Evolutionary conservation across 2,113 vertebrate species (phyloP), one percentile per base, ranked within the genome.

Genomic region (Anolis carolinensis): DNA sequence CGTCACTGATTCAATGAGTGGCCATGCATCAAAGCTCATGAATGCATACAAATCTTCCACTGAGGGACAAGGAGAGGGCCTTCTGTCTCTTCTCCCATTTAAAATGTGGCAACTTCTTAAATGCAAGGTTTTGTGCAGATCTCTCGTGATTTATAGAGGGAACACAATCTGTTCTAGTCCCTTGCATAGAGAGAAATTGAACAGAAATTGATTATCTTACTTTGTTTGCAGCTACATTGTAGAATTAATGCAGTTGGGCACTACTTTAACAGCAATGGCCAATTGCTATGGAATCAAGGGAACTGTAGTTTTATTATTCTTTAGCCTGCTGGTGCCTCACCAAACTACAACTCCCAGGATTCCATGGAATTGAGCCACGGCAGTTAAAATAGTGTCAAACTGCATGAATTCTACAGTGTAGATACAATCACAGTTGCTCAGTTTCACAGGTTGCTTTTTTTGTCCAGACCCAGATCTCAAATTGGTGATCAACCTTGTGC

Each of bases 391-490:
- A 44, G 5, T 44, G 39, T 44, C 39, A 44, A 44, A 44, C 39
- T 5, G 5, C 39, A 44, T 44, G 5, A 44, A 44, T 44, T 44
- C 39, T 44, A 44, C 39, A 44, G 39, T 44, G 39, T 44, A 44
- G 39, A 44, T 44, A 5, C 39, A 44, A 5, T 44, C 39, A 2
- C 39, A 72, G 27, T 23, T 76, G 72, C 7, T 44, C 7, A 44
- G 68, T 86, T 50, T 73, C 30, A 73, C 50, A 36, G 70, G 44
- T 34, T 81, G 39, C 55, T 80, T 73, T 63, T 2, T 73, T 36
- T 25, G 21, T 70, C 68, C 59, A 81, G 70, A 63, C 44, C 8
- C 30, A 36, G 59, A 81, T 72, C 78, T 86, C 39, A 86, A 79
- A 63, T 23, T 6, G 73, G 30, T 62, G 77, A 55, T 83, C 71